Percentiles rank a stretch among this genome's conserved stretches.
Evolutionary conservation across 1,140 invertebrate genomes (phyloP).

Genomic region (Lepidurus arcticus): DNA sequence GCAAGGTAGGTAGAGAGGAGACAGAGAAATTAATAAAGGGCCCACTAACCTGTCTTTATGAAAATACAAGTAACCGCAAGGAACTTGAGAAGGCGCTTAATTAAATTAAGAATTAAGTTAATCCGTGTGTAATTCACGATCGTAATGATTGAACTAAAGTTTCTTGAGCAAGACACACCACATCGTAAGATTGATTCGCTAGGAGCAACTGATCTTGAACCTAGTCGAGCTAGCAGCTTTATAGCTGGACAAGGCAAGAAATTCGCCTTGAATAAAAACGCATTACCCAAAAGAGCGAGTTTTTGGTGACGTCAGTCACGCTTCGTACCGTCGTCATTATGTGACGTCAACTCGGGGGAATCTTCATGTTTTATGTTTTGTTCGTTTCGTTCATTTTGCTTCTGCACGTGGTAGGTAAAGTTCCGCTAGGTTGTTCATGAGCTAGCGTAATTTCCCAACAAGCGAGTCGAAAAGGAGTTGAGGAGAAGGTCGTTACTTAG

Average conservation of each 20-base stretch:
- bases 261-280: neutral
- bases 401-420: neutral
- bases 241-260: neutral
- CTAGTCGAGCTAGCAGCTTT: neutral
- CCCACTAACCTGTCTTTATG: neutral
- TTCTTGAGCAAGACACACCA: neutral
- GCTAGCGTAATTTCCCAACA: neutral
- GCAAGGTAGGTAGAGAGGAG: neutral
- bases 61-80: neutral
- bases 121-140: neutral
- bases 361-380: neutral
- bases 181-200: neutral
- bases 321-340: neutral
- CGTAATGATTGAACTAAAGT: neutral
- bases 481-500: neutral
- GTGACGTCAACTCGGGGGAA: neutral
- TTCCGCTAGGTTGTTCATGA: neutral
- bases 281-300: neutral
- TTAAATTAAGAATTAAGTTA: no score
- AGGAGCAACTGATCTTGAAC: slow-evolving; percentile 14
- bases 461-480: neutral
- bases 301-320: neutral
- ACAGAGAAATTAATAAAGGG: neutral
- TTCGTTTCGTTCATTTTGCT: neutral
- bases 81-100: neutral